Conservation (phyloP, 2,797 vertebrate genomes). For the Xiphorhynchus erythropygius region DNA sequence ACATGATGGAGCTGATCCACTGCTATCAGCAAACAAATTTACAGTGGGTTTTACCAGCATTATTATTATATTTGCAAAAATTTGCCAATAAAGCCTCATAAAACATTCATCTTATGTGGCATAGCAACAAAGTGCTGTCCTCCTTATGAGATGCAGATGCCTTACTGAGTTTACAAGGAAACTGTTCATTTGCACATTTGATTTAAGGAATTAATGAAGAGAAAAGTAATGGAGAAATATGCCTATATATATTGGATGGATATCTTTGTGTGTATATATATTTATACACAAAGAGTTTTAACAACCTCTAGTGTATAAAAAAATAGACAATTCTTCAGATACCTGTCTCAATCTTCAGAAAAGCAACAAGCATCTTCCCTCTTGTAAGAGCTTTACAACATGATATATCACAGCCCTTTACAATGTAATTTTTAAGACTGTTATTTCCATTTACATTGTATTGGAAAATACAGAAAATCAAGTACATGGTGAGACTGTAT, state of each 20-base stretch:
- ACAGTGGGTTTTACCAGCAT: neutral
- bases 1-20: neutral
- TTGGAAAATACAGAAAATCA: neutral
- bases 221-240: neutral
- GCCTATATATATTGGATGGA: fast-evolving
- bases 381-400: neutral
- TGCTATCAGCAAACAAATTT: neutral
- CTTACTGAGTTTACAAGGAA: neutral
- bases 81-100: neutral
- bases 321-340: neutral
- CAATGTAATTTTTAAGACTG: neutral
- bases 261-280: neutral
- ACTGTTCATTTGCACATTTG: neutral
- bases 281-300: neutral
- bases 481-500: neutral
- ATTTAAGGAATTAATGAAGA: neutral
- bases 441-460: neutral
- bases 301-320: neutral
- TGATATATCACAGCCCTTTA: neutral
- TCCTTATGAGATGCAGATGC: neutral
- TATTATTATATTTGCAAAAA: neutral
- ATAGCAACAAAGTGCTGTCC: neutral
- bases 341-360: neutral
- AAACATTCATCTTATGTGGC: neutral
- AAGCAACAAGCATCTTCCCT: neutral